Evolutionary conservation across 1,140 invertebrate species (phyloP).

Genomic region (Drosophila kohkoa): DNA sequence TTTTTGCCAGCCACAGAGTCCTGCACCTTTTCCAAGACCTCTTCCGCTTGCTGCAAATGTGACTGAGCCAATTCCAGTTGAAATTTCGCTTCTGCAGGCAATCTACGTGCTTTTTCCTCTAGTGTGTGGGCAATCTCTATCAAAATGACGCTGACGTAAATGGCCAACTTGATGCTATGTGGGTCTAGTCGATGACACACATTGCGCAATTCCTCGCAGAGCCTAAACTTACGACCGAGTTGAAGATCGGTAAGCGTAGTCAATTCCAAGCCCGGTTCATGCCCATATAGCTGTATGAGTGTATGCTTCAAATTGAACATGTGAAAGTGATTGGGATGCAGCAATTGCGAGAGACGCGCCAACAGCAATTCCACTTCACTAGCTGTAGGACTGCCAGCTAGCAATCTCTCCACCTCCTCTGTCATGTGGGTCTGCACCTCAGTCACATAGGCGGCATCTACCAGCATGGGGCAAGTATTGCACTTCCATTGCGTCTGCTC

Average conservation of each 20-base stretch:
- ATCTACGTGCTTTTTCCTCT: slow-evolving; percentile 86
- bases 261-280: slow-evolving; percentile 87
- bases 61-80: slow-evolving; percentile 39
- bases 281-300: slow-evolving; percentile 91
- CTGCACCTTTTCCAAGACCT: slow-evolving; percentile 69
- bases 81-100: slow-evolving; percentile 49
- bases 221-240: slow-evolving; percentile 88
- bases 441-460: slow-evolving; percentile 86
- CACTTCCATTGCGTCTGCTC: slow-evolving; percentile 91
- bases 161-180: slow-evolving; percentile 88
- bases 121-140: slow-evolving; percentile 89
- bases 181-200: slow-evolving; percentile 89
- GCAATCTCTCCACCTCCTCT: slow-evolving; percentile 90
- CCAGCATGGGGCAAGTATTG: slow-evolving; percentile 87
- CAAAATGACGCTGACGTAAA: slow-evolving; percentile 90
- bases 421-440: slow-evolving; percentile 88
- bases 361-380: slow-evolving; percentile 87
- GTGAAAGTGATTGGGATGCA: slow-evolving; percentile 93
- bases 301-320: slow-evolving; percentile 92
- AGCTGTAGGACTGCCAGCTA: slow-evolving; percentile 87
- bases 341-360: slow-evolving; percentile 87
- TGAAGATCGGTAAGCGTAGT: slow-evolving; percentile 86
- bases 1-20: slow-evolving; percentile 76
- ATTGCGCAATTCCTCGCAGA: slow-evolving; percentile 89
- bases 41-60: slow-evolving; percentile 63